Evolutionary conservation across 2,113 vertebrate genomes (phyloP).

Genomic region (Myotis brandtii): DNA sequence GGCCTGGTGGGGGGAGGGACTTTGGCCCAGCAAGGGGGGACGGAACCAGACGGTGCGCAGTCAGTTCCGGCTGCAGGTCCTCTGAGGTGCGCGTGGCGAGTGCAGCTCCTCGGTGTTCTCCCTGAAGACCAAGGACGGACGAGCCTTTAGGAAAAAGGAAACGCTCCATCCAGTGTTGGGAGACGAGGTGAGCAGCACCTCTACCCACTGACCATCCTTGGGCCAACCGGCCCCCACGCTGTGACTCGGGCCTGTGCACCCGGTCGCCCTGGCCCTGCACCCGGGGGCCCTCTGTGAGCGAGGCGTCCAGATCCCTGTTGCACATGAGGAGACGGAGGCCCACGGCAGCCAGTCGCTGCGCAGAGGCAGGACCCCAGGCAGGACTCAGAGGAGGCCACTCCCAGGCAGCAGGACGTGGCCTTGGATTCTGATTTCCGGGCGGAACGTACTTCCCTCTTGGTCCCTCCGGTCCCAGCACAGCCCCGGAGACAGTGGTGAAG

Average conservation of each 20-base stretch:
- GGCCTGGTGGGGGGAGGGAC: not conserved
- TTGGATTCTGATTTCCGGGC: not conserved
- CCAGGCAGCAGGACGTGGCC: not conserved
- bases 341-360: not conserved
- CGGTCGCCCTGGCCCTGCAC: not conserved
- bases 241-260: not conserved
- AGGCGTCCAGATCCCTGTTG: not conserved
- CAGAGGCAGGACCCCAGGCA: not conserved
- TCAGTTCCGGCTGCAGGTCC: not conserved
- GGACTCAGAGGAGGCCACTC: not conserved
- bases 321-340: not conserved
- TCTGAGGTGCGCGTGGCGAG: not conserved
- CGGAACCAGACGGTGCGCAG: not conserved
- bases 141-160: not conserved
- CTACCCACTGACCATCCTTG: not conserved
- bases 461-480: not conserved
- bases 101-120: not conserved
- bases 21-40: not conserved
- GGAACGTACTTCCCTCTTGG: not conserved
- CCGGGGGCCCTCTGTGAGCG: not conserved
- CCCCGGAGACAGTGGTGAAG: not conserved
- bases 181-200: not conserved
- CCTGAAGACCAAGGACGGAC: not conserved
- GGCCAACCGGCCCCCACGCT: not conserved
- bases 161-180: rapidly evolving